Base-by-base conservation (phyloP, 2,797 vertebrate species). In the Crenichthys baileyi region DNA sequence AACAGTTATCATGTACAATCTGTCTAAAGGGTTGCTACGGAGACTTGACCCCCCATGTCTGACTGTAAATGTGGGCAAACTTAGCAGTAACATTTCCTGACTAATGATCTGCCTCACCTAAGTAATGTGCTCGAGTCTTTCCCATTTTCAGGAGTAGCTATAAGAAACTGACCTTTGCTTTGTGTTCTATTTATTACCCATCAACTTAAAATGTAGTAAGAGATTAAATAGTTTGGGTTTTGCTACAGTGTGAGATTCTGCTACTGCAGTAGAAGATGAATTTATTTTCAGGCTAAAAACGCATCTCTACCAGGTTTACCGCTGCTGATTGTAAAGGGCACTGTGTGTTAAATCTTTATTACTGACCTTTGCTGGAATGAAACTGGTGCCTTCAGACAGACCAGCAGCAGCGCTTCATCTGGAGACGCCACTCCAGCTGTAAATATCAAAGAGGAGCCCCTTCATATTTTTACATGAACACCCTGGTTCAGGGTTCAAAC, bases 401-500 rank as follows among this genome's bases (percentile, higher is more conserved):
- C 71, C 72, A 18, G 73, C 87, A 73, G 77, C 74, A 76, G 74
- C 1, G 31, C 31, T 48, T 26, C 39, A n/a, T 26, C 41, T 55
- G 20, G 75, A 51, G n/a, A 50, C 63, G 72, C 8, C 56, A 46
- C 73, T 26, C 13, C 41, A 70, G 39, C 72, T 93, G 90, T 93
- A 90, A 89, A 90, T 91, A 90, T 55, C 77, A 83, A 75, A 82
- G 70, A 74, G 56, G 85, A 83, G 75, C 85, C 84, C 79, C 56
- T 72, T 81, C 90, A 79, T 93, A 91, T 92, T 93, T 91, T 90
- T 92, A 84, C 90, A 90, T 8, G 75, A 77, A 88, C 41, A 31
- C 78, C 85, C 29, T 75, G 83, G 88, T 88, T 93, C 91, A 88
- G 89, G 91, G 82, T 88, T 93, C 83, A 67, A 39, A 79, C 76